phyloP scores from a whole-genome alignment of 2,888 invertebrate genomes.

The Euphydryas editha region DNA sequence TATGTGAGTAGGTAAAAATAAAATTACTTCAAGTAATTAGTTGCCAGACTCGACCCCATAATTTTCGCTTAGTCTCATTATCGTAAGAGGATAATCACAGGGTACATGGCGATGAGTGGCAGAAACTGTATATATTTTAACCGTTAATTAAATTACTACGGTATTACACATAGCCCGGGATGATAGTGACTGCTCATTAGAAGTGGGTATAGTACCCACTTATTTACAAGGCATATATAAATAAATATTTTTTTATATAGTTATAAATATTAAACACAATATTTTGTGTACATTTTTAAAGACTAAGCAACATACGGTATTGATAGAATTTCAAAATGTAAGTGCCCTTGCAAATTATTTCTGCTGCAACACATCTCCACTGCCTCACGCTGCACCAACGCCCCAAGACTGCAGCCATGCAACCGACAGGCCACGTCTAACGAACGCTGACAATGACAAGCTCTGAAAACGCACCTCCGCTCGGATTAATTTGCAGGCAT shows the following conservation, averaged over 20 bases:
- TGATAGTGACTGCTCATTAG: background rate
- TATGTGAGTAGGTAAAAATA: slow-evolving; percentile 32
- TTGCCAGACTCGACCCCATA: slow-evolving; percentile 24
- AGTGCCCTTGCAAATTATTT: background rate
- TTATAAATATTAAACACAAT: no score
- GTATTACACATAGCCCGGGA: background rate
- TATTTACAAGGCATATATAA: background rate
- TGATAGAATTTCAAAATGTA: background rate
- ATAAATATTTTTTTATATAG: no score
- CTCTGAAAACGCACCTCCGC: slow-evolving; percentile 53
- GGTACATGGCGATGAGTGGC: background rate
- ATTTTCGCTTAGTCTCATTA: slow-evolving; percentile 29
- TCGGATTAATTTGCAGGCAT: slow-evolving; percentile 56
- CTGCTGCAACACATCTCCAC: background rate
- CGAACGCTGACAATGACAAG: slow-evolving; percentile 55
- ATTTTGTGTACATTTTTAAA: no score
- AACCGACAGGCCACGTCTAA: slow-evolving; percentile 42
- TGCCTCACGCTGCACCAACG: slow-evolving; percentile 1
- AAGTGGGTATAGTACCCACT: background rate
- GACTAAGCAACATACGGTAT: no score
- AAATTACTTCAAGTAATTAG: slow-evolving; percentile 38
- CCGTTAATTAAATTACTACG: slow-evolving; percentile 5
- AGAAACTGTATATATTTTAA: slow-evolving; percentile 10
- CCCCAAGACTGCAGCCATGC: slow-evolving; percentile 26
- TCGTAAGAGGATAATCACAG: slow-evolving; percentile 16